These are phyloP conservation scores for Rhopalosiphum maidis DNA, from an alignment of 1,140 invertebrate species.

Conservation along the genomic window DNA sequence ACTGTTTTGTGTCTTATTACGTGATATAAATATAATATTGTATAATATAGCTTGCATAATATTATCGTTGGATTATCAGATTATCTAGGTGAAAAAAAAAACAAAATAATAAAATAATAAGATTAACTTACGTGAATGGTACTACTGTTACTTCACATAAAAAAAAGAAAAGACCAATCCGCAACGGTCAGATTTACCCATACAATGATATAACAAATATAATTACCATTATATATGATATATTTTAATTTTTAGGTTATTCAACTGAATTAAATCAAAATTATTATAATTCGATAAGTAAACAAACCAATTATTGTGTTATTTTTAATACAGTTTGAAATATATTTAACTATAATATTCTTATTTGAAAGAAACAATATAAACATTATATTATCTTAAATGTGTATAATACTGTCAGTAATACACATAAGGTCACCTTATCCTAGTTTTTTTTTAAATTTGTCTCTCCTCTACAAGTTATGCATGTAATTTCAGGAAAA, in stretches of 20 bases:
- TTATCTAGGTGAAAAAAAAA: not conserved
- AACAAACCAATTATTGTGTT: not conserved
- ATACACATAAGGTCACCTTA: no score
- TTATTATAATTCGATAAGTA: no score
- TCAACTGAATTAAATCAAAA: no score
- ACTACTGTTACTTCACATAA: not conserved
- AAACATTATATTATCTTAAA: no score
- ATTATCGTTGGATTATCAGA: not conserved
- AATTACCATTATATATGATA: not conserved
- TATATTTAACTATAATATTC: not conserved
- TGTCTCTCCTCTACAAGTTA: no score
- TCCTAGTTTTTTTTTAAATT: no score
- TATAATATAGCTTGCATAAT: not conserved
- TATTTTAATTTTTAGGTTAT: not conserved
- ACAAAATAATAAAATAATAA: not conserved
- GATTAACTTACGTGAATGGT: not conserved
- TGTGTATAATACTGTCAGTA: no score
- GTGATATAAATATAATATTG: not conserved
- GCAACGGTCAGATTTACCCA: not conserved
- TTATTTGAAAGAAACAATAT: no score
- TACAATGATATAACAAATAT: not conserved
- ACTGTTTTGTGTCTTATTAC: not conserved
- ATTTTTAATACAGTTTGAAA: not conserved
- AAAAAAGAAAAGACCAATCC: not conserved
- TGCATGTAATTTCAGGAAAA: no score